Conservation (phyloP, 2,113 vertebrate genomes). For the Euleptes europaea region DNA sequence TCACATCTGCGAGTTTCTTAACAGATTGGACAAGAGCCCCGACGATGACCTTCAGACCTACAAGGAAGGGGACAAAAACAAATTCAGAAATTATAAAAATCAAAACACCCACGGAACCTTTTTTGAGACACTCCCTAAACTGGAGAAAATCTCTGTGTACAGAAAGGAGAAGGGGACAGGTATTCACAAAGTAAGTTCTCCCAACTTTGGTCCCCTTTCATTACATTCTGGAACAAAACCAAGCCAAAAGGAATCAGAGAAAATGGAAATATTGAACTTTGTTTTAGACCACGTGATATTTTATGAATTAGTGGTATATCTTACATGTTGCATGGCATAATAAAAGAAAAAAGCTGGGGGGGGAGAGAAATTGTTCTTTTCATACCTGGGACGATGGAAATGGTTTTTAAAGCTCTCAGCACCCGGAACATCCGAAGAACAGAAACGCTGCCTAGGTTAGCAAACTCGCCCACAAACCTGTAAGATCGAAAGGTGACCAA, state of each 20-base stretch:
- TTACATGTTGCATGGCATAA: too few species aligned
- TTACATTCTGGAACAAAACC: too few species aligned
- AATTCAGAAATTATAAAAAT: background rate
- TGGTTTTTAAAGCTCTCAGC: conserved; percentile 92
- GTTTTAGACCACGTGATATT: too few species aligned
- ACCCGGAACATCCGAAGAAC: conserved; percentile 91
- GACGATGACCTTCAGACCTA: conserved; percentile 94
- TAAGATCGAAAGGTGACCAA: conserved; percentile 34
- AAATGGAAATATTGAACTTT: too few species aligned
- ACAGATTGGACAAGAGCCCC: conserved; percentile 95
- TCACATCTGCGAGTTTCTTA: conserved; percentile 92
- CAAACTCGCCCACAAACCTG: conserved; percentile 86
- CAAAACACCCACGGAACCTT: background rate
- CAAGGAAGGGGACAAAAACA: background rate
- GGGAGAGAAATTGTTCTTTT: conserved; percentile 2
- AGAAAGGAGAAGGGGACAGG: too few species aligned
- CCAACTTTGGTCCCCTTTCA: too few species aligned
- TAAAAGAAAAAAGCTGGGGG: too few species aligned
- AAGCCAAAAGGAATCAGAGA: too few species aligned
- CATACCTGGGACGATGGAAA: conserved; percentile 95
- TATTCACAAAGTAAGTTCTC: too few species aligned
- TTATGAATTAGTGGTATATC: too few species aligned
- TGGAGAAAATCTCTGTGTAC: too few species aligned
- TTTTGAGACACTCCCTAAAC: background rate
- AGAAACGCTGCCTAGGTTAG: conserved; percentile 82